These are phyloP conservation scores for Tholera decimalis DNA, from an alignment of 2,888 invertebrate genomes.

Conservation along the genomic window DNA sequence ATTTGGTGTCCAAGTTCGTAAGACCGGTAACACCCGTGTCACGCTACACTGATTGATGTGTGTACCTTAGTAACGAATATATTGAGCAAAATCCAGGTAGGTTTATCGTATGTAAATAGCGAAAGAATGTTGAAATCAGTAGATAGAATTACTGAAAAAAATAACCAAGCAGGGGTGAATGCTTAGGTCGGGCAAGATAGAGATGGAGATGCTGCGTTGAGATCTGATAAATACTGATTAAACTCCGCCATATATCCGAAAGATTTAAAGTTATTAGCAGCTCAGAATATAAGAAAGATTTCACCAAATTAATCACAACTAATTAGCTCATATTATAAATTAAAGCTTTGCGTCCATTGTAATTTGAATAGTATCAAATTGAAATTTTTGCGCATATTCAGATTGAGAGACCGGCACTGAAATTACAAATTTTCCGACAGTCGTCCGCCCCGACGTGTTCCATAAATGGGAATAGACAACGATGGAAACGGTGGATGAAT, in stretches of 20 bases:
- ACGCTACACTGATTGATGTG: conserved; percentile 50
- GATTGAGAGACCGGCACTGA: conserved; percentile 36
- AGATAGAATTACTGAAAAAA: not conserved
- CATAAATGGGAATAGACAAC: conserved; percentile 53
- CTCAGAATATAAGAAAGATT: conserved; percentile 11
- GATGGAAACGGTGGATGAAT: conserved; percentile 37
- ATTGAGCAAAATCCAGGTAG: conserved; percentile 23
- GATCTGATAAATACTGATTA: not conserved
- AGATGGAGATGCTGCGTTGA: not conserved
- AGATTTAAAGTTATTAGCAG: conserved; percentile 19
- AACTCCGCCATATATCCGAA: not conserved
- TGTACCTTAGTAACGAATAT: conserved; percentile 27
- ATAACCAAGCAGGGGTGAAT: no score
- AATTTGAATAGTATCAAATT: conserved; percentile 46
- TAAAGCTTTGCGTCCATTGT: conserved; percentile 25
- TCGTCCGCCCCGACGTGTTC: conserved; percentile 39
- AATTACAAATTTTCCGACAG: conserved; percentile 43
- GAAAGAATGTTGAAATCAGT: not conserved
- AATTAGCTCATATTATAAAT: conserved; percentile 34
- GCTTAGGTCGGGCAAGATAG: not conserved
- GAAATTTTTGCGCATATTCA: conserved; percentile 47
- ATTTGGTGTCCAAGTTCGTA: conserved; percentile 39
- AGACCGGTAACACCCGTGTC: conserved; percentile 39
- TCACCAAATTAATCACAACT: conserved; percentile 19
- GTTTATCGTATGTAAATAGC: conserved; percentile 5